Conservation (phyloP, 2,888 invertebrate genomes). For the Therioaphis trifolii region DNA sequence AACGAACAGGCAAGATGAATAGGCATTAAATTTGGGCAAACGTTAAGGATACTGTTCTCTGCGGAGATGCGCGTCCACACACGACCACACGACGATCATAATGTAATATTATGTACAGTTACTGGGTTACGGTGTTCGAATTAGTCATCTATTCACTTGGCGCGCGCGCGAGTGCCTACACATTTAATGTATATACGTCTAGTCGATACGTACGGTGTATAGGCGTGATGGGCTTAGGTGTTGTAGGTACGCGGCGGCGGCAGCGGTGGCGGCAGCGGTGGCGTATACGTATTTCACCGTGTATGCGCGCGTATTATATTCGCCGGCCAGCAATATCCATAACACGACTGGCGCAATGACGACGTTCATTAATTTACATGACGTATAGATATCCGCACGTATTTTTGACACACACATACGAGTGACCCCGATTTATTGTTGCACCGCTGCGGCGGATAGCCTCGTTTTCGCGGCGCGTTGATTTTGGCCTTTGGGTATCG, state of each 20-base stretch:
- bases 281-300: too few relatives aligned
- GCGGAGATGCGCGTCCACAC: too few relatives aligned
- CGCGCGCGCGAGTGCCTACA: too few relatives aligned
- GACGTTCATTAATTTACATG: constrained; percentile 57
- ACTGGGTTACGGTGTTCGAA: constrained; percentile 44
- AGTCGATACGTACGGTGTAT: too few relatives aligned
- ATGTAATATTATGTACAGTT: constrained; percentile 37
- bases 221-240: too few relatives aligned
- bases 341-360: neutral
- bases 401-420: constrained; percentile 30
- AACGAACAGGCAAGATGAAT: too few relatives aligned
- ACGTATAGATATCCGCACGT: constrained; percentile 38
- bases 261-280: too few relatives aligned
- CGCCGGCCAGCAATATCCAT: constrained; percentile 33
- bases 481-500: constrained; percentile 18
- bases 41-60: too few relatives aligned
- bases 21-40: too few relatives aligned
- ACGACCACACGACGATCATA: neutral
- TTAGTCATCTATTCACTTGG: constrained; percentile 48
- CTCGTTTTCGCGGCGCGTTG: constrained; percentile 42
- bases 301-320: neutral
- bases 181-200: too few relatives aligned
- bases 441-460: neutral
- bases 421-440: constrained; percentile 41
- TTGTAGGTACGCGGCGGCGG: neutral